These are phyloP conservation scores for Scaeva pyrastri DNA, from an alignment of 2,888 invertebrate species.

Conservation along the genomic window DNA sequence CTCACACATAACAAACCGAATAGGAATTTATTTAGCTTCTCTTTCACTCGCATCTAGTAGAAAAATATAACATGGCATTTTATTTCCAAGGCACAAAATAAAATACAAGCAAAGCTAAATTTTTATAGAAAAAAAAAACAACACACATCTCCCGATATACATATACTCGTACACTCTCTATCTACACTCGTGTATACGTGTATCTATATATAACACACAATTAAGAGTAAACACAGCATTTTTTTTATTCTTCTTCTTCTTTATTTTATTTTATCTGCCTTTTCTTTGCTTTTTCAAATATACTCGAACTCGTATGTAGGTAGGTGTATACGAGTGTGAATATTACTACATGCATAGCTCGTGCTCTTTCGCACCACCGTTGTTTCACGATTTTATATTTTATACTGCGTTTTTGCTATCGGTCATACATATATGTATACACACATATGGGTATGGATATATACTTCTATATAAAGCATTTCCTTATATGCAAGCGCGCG, in stretches of 20 bases:
- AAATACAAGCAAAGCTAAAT: slow-evolving; percentile 45
- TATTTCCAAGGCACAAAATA: slow-evolving; percentile 62
- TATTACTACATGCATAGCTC: slow-evolving; percentile 25
- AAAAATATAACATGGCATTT: slow-evolving; percentile 54
- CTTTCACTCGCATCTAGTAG: slow-evolving; percentile 65
- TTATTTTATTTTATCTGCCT: slow-evolving; percentile 38
- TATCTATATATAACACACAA: slow-evolving; percentile 52
- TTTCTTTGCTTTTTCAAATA: slow-evolving; percentile 57
- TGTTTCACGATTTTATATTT: slow-evolving; percentile 40
- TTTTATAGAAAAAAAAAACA: slow-evolving; percentile 6
- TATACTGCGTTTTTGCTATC: slow-evolving; percentile 50
- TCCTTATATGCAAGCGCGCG: slow-evolving; percentile 75
- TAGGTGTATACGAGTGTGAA: slow-evolving; percentile 13
- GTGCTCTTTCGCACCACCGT: slow-evolving; percentile 60
- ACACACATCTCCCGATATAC: background rate
- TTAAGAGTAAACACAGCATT: slow-evolving; percentile 67
- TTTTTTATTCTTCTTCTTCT: slow-evolving; percentile 17
- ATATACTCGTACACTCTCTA: too few relatives aligned
- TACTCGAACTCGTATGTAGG: background rate
- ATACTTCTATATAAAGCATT: slow-evolving; percentile 50
- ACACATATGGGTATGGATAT: slow-evolving; percentile 1
- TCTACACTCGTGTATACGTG: too few relatives aligned
- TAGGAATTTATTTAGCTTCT: slow-evolving; percentile 51
- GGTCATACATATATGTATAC: slow-evolving; percentile 15
- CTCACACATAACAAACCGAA: slow-evolving; percentile 43